A percentile compares a stretch with the other conserved stretches of the same genome.
phyloP scores from a whole-genome alignment of 2,888 invertebrate species.

The Drosophila picticornis region DNA sequence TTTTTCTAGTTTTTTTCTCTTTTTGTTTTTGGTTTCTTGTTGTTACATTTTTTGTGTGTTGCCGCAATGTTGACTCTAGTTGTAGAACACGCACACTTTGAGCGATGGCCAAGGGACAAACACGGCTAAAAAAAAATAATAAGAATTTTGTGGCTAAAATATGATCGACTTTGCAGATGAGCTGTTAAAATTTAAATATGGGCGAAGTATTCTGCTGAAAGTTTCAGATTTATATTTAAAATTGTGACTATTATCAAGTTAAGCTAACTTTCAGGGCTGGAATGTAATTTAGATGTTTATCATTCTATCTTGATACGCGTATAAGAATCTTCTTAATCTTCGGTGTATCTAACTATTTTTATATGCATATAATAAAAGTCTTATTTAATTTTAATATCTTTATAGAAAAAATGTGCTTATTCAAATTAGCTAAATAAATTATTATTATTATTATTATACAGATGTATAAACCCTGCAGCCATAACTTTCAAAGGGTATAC shows the following conservation, averaged over 20 bases:
- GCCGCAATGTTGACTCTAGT: constrained; percentile 62
- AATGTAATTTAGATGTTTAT: not conserved
- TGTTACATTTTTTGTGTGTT: constrained; percentile 34
- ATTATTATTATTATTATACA: not conserved
- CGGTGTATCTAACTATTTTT: no score
- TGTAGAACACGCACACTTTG: constrained; percentile 67
- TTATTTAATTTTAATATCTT: fast-evolving
- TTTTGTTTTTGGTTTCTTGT: constrained; percentile 21
- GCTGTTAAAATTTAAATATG: not conserved
- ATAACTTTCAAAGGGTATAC: constrained; percentile 20
- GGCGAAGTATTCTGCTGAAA: not conserved
- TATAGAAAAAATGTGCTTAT: not conserved
- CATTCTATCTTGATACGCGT: not conserved
- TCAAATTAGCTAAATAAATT: not conserved
- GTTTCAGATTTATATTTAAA: not conserved
- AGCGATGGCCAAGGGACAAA: constrained; percentile 43
- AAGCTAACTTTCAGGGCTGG: not conserved
- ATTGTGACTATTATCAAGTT: not conserved
- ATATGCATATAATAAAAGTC: not conserved
- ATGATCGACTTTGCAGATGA: constrained; percentile 12
- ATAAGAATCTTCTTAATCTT: not conserved
- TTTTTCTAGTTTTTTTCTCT: constrained; percentile 4
- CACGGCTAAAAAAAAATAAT: constrained; percentile 17
- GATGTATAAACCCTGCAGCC: not conserved
- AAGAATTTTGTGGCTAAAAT: not conserved